Conservation (phyloP, 2,888 invertebrate genomes). For the Athalia cordata region DNA sequence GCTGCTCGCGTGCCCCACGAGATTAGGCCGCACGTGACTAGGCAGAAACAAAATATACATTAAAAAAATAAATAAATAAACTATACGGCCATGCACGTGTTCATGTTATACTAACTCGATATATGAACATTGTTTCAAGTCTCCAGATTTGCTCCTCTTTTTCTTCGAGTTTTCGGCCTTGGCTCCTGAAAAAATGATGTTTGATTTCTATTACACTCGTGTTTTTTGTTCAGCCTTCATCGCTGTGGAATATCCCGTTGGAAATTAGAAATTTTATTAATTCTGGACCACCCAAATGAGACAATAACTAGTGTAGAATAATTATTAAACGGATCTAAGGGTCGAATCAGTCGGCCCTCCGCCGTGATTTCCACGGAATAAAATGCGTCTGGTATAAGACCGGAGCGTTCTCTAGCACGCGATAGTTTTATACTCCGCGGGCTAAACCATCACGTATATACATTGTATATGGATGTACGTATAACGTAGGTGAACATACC, state of each 20-base stretch:
- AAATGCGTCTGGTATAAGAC: neutral
- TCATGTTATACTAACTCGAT: neutral
- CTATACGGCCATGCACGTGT: neutral
- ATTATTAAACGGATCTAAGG: neutral
- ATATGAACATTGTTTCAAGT: too few species aligned
- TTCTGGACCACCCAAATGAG: too few species aligned
- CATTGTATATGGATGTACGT: neutral
- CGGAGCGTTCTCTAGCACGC: slow-evolving; percentile 7
- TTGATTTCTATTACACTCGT: too few species aligned
- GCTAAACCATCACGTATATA: neutral
- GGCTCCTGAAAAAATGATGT: too few species aligned
- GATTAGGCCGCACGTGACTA: slow-evolving; percentile 30
- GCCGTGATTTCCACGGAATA: slow-evolving; percentile 23
- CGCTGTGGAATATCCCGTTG: too few species aligned
- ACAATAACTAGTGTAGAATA: too few species aligned
- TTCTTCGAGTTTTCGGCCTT: too few species aligned
- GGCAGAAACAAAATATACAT: slow-evolving; percentile 30
- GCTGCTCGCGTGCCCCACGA: slow-evolving; percentile 7
- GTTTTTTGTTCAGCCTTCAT: too few species aligned
- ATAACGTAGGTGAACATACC: neutral
- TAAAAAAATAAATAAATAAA: too few species aligned
- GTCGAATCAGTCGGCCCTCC: slow-evolving; percentile 17
- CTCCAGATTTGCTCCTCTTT: too few species aligned
- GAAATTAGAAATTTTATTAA: too few species aligned
- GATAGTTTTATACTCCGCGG: slow-evolving; percentile 1